Evolutionary conservation across 2,797 vertebrate genomes (phyloP).

Genomic region (Peromyscus nudipes): DNA sequence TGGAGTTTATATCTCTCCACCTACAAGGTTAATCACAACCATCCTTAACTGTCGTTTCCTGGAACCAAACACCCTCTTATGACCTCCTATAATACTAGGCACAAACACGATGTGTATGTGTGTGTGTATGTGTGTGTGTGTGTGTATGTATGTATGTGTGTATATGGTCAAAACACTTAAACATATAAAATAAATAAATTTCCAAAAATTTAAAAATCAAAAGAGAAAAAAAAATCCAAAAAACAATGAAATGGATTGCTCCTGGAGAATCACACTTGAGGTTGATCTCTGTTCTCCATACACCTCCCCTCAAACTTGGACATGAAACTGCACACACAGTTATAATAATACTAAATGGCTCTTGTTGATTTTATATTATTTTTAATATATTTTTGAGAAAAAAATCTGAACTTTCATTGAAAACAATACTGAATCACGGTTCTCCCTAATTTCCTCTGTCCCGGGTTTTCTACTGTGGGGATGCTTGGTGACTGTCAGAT

Average conservation of each 20-base stretch:
- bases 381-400: neutral
- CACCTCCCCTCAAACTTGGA: neutral
- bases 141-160: neutral
- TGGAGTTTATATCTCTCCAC: no score
- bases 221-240: neutral
- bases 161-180: neutral
- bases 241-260: neutral
- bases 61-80: neutral
- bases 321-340: neutral
- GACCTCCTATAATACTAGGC: neutral
- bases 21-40: neutral
- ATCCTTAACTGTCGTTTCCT: neutral
- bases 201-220: neutral
- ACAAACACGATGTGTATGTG: neutral
- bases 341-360: neutral
- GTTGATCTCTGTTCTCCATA: neutral
- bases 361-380: neutral
- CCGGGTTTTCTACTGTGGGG: neutral
- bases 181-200: neutral
- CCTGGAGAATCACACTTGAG: neutral
- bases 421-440: neutral
- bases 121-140: no score
- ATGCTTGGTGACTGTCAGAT: neutral
- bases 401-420: slow-evolving; percentile 1
- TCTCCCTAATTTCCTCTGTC: slow-evolving; percentile 20